Conservation (phyloP, 1,140 invertebrate genomes). For the Helicoverpa armigera region DNA sequence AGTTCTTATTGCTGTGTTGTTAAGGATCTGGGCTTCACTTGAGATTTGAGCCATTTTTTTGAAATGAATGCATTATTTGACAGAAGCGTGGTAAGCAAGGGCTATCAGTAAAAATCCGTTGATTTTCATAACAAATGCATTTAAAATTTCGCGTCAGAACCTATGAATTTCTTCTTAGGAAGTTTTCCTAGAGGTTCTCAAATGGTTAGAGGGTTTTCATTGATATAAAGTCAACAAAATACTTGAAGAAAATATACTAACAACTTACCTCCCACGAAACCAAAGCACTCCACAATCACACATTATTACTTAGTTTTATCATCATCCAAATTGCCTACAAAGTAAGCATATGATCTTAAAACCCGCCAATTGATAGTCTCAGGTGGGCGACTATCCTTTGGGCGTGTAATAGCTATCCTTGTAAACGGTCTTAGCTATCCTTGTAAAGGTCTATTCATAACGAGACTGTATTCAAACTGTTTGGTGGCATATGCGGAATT, state of each 20-base stretch:
- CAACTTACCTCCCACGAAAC: not conserved
- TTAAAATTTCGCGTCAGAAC: not conserved
- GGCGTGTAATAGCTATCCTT: conserved; percentile 15
- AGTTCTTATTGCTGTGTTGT: too few species aligned
- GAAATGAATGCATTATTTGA: too few species aligned
- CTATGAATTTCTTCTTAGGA: too few species aligned
- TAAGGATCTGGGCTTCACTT: too few species aligned
- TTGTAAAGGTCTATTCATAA: conserved; percentile 47
- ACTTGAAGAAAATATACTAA: not conserved
- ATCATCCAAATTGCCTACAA: conserved; percentile 15
- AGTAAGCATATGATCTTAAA: conserved; percentile 52
- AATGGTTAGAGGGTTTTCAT: too few species aligned
- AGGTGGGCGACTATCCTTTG: conserved; percentile 55
- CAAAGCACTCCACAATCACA: not conserved
- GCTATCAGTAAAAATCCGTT: too few species aligned
- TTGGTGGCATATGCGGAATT: not conserved
- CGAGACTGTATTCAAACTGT: not conserved
- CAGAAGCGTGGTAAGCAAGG: too few species aligned
- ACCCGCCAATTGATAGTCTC: conserved; percentile 56
- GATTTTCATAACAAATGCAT: too few species aligned
- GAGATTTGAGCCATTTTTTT: too few species aligned
- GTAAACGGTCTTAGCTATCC: conserved; percentile 25
- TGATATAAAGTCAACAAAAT: not conserved
- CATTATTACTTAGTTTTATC: conserved; percentile 27
- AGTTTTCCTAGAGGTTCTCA: too few species aligned